A percentile compares a stretch with the other conserved stretches of the same genome.
Conservation (phyloP, 2,113 vertebrate genomes). For the Montifringilla adamsi region DNA sequence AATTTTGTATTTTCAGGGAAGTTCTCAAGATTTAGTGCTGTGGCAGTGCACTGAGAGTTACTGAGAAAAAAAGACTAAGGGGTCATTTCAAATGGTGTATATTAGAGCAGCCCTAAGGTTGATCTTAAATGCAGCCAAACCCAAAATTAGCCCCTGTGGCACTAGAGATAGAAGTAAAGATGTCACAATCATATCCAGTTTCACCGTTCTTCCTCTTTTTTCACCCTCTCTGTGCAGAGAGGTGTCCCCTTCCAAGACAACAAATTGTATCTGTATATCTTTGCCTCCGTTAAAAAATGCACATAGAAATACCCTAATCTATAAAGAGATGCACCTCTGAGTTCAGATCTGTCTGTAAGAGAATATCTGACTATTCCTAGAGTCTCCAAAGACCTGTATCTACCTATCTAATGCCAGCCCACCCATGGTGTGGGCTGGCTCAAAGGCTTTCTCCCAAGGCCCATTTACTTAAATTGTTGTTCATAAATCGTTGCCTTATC, state of each 20-base stretch:
- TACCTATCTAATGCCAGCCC: background rate
- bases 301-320: background rate
- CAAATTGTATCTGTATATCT: background rate
- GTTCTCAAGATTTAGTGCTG: background rate
- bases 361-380: background rate
- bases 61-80: background rate
- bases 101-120: background rate
- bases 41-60: background rate
- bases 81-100: background rate
- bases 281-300: background rate
- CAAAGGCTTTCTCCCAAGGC: constrained; percentile 25
- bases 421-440: background rate
- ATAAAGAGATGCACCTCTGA: background rate
- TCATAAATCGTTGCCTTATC: constrained; percentile 62
- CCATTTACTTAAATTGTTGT: constrained; percentile 64
- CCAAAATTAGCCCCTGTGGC: background rate
- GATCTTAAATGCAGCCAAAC: background rate
- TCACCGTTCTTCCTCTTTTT: background rate
- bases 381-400: background rate
- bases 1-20: background rate
- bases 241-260: background rate
- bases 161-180: background rate
- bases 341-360: background rate
- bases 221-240: background rate
- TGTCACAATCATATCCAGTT: background rate